Evolutionary conservation across 2,797 vertebrate species (phyloP).

Genomic region (Columba guinea): DNA sequence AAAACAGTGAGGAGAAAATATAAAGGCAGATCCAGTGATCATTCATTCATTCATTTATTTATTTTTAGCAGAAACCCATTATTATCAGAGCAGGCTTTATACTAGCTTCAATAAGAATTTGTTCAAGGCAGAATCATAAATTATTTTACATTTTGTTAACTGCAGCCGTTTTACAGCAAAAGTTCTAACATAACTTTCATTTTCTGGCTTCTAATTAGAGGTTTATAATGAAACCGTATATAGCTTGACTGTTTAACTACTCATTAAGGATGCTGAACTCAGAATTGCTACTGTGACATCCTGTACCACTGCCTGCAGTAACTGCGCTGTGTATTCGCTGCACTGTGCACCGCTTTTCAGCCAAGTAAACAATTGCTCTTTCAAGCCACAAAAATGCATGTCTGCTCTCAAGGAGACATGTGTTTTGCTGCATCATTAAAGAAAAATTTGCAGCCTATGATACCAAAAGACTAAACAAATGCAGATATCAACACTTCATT

Average conservation of each 20-base stretch:
- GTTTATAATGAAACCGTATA: background rate
- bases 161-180: background rate
- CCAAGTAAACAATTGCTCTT: constrained; percentile 43
- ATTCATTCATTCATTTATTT: background rate
- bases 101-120: background rate
- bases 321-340: background rate
- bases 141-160: background rate
- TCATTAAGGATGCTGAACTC: constrained; percentile 16
- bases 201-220: background rate
- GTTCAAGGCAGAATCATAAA: background rate
- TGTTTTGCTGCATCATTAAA: constrained; percentile 25
- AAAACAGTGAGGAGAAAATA: background rate
- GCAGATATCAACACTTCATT: background rate
- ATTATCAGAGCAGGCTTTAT: background rate
- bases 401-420: background rate
- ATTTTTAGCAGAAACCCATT: background rate
- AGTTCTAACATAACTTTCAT: background rate
- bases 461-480: constrained; percentile 20
- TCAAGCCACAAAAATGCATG: background rate
- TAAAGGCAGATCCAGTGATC: background rate
- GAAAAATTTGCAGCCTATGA: constrained; percentile 43
- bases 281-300: background rate
- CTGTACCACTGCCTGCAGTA: background rate
- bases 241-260: background rate
- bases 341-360: background rate